Evolutionary conservation across 1,140 invertebrate species (phyloP), one percentile per base, ranked within the genome.

Genomic region (Listronotus oregonensis): DNA sequence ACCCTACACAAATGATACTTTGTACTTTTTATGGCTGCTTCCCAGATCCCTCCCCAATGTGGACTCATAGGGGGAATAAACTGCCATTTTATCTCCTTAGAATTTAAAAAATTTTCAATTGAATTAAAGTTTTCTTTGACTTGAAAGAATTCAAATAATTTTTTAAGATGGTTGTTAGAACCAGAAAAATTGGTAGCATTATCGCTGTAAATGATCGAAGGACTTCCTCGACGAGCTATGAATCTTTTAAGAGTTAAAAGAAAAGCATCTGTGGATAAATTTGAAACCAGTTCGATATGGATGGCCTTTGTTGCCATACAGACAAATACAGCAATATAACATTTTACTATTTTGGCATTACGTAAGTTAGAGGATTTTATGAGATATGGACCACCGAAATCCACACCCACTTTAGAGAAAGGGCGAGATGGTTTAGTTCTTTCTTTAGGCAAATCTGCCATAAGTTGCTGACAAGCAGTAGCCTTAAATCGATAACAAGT

Each of bases 231-330:
- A 10, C 34, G 8, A 12, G 8, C 11, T 9, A 37, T 37, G 34
- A 37, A 37, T 39, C 80, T 44, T 14, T 76, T 49, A 1, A 83
- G 51, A 17, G 73, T 71, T 37, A 71, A 69, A 14, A 82, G 47
- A 54, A 80, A 81, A 0, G 71, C 71, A 27, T 78, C 72, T 0
- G 79, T 79, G 2, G 72, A 62, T 5, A 83, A 55, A 5, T 69
- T 72, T 10, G 70, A 66, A 0, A 73, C 77, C 0, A 80, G n/a
- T 59, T 83, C 81, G 1, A 83, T 17, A 60, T 84, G 81, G 1
- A 83, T 69, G 0, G 80, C 81, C 56, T 80, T 69, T 6, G 73
- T 77, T 44, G 56, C 73, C 42, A 69, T 44, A 55, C 80, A 80
- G 0, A 78, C 75, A 52, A 81, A 81, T 8, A 84, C 12, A 69